phyloP scores from a whole-genome alignment of 2,113 vertebrate species.

The Phalacrocorax pelagicus region DNA sequence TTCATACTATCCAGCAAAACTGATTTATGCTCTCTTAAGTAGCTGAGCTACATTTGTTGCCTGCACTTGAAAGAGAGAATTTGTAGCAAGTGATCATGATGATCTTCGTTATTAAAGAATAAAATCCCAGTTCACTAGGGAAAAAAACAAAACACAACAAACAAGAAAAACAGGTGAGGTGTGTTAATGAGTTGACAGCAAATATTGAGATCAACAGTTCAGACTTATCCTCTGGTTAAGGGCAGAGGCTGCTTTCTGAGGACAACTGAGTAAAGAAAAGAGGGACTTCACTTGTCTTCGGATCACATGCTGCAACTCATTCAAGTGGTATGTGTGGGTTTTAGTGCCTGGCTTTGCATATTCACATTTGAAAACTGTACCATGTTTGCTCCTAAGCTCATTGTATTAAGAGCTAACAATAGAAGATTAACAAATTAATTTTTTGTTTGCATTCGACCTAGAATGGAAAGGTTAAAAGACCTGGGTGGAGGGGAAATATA shows the following conservation, averaged over 20 bases:
- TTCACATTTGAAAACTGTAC: neutral
- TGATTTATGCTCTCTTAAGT: neutral
- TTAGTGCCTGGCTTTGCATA: neutral
- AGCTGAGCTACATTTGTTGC: neutral
- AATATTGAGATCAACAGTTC: neutral
- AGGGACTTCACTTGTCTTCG: neutral
- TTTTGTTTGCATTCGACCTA: neutral
- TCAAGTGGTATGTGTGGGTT: neutral
- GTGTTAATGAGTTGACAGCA: neutral
- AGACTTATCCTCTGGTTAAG: neutral
- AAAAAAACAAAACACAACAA: neutral
- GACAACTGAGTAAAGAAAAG: neutral
- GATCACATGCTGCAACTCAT: neutral
- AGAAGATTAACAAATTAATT: neutral
- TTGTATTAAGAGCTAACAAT: neutral
- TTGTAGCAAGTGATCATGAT: neutral
- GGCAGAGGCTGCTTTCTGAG: neutral
- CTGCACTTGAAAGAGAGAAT: neutral
- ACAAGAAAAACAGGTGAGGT: neutral
- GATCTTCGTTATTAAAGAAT: neutral
- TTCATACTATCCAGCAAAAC: neutral
- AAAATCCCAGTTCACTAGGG: neutral
- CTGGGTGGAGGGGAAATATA: accelerated
- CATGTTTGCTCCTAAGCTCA: neutral
- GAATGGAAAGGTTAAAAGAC: neutral